Base-by-base conservation (phyloP, 1,140 invertebrate genomes). In the Maniola jurtina region DNA sequence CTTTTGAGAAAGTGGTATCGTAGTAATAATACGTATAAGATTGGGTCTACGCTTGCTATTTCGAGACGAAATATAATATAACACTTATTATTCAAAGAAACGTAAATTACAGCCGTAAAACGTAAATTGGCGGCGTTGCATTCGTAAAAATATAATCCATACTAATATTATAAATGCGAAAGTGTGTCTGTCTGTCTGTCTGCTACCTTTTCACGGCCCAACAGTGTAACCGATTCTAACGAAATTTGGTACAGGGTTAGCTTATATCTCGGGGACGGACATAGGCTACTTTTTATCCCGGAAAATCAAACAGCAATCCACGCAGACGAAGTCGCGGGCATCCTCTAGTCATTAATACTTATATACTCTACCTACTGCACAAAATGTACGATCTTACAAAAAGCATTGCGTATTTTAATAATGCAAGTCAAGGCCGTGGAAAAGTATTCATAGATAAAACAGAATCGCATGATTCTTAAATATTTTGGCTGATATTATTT, bases 391-490 rank as follows among this genome's bases (percentile, higher is more conserved):
- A 16, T 9, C 5, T 11, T 11, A 45, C 42, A 34, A 55, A 55
- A 55, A 54, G 25, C 7, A 10, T 55, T 55, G 52, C 52, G 52
- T 55, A 55, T 34, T 55, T 11, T 5, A 14, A 14, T 45, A 61
- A 61, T 60, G 52, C 61, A 69, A 75, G 73, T 76, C 75, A 80
- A 80, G 77, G 77, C 66, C 71, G 69, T 68, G 62, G 60, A 73
- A 75, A 76, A 40, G 61, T 70, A 67, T 75, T 72, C 68, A 61
- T 40, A 74, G 67, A 66, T 61, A 74, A 75, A 76, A 74, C 75
- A 77, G 70, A 74, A 70, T 45, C 16, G 10, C 6, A 55, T 2
- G 25, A 34, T 55, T 55, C 13, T 16, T 13, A 8, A 50, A 16
- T 7, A 16, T 50, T 15, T 50, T 50, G 2, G 15, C 15, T 5